phyloP scores from a whole-genome alignment of 2,113 vertebrate genomes.

The Pygoscelis antarcticus region DNA sequence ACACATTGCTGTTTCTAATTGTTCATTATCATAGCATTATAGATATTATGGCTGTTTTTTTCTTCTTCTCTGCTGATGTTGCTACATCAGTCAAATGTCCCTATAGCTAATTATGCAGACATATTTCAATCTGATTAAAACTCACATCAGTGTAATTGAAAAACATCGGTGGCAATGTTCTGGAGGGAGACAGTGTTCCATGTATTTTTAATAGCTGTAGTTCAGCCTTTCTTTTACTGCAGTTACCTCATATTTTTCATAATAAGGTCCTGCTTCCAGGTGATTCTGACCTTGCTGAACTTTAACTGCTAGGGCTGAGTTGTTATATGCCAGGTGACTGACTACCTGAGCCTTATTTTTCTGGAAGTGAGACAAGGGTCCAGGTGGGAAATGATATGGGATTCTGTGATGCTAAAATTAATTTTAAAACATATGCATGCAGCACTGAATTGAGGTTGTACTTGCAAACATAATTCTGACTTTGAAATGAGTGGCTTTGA shows the following conservation, averaged over 20 bases:
- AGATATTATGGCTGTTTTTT: neutral
- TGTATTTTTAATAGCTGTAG: neutral
- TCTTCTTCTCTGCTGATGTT: neutral
- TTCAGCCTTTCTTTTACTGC: neutral
- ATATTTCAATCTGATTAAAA: conserved; percentile 52
- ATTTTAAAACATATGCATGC: neutral
- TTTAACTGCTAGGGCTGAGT: neutral
- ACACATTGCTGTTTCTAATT: conserved; percentile 27
- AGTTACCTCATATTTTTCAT: neutral
- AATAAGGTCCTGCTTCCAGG: neutral
- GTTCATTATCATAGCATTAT: conserved; percentile 52
- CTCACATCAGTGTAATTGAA: conserved; percentile 27
- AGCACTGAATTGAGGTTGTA: neutral
- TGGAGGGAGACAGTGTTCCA: neutral
- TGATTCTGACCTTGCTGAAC: neutral
- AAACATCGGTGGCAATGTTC: conserved; percentile 14
- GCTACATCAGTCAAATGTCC: conserved; percentile 27
- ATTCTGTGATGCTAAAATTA: neutral
- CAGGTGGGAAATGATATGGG: neutral
- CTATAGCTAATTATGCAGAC: conserved; percentile 39
- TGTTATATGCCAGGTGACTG: neutral
- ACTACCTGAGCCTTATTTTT: neutral
- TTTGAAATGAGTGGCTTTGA: neutral
- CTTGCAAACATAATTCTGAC: neutral
- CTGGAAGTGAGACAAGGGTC: neutral